Conservation (phyloP, 2,888 invertebrate genomes). For the Dioctria rufipes region DNA sequence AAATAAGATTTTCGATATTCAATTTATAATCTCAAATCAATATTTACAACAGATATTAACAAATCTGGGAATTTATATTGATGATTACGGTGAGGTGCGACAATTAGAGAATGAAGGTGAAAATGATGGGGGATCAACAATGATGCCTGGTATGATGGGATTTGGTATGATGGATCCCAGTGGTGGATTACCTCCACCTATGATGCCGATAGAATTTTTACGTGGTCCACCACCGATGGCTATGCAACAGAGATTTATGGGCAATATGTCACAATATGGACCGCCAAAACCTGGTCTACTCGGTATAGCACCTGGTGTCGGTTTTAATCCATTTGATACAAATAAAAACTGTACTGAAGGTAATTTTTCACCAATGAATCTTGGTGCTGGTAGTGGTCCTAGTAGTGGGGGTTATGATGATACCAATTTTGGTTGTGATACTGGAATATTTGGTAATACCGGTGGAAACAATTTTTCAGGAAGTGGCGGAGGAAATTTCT, state of each 20-base stretch:
- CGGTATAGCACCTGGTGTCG: constrained; percentile 74
- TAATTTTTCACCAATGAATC: constrained; percentile 69
- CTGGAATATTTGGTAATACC: constrained; percentile 68
- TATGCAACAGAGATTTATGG: constrained; percentile 22
- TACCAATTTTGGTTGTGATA: constrained; percentile 64
- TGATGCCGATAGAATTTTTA: constrained; percentile 63
- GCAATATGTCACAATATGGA: constrained; percentile 41
- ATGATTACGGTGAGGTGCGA: constrained; percentile 75
- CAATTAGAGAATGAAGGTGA: constrained; percentile 64
- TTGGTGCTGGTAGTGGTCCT: constrained; percentile 63
- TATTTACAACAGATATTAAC: constrained; percentile 76
- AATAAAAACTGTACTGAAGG: constrained; percentile 69
- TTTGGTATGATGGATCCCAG: constrained; percentile 4
- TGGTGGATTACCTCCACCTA: constrained; percentile 40
- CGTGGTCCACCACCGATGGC: constrained; percentile 65
- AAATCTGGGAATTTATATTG: constrained; percentile 76
- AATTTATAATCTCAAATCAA: constrained; percentile 73
- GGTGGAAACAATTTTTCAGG: constrained; percentile 64
- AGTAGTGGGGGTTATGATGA: constrained; percentile 65
- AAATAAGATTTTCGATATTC: constrained; percentile 74
- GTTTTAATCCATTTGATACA: constrained; percentile 67
- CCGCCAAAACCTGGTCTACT: constrained; percentile 74
- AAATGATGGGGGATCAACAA: constrained; percentile 13
- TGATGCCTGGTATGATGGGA: not conserved
- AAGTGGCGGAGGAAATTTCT: constrained; percentile 67